Percentiles rank a stretch among this genome's conserved stretches.
Conservation (phyloP, 1,140 invertebrate species). For the Zaprionus gabonicus region DNA sequence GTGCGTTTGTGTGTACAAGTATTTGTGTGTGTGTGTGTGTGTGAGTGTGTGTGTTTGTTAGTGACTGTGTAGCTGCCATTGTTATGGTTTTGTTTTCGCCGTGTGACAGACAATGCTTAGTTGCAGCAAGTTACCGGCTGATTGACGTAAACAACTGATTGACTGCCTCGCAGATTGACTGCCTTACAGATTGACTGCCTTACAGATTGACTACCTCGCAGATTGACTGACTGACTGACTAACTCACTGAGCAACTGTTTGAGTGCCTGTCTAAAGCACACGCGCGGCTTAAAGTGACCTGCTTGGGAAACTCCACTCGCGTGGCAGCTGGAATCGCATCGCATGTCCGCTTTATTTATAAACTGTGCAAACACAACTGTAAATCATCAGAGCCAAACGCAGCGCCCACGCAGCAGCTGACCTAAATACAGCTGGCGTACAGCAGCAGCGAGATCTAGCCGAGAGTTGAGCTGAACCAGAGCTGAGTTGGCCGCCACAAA, state of each 20-base stretch:
- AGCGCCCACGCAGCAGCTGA: slow-evolving; percentile 38
- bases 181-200: slow-evolving; percentile 27
- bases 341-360: slow-evolving; percentile 80
- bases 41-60: slow-evolving; percentile 45
- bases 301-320: slow-evolving; percentile 54
- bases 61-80: slow-evolving; percentile 12
- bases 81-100: slow-evolving; percentile 48
- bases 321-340: slow-evolving; percentile 71
- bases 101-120: slow-evolving; percentile 48
- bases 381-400: slow-evolving; percentile 57
- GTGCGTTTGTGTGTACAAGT: slow-evolving; percentile 42
- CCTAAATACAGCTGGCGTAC: too few relatives aligned
- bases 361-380: slow-evolving; percentile 81
- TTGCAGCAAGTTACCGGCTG: slow-evolving; percentile 64
- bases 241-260: slow-evolving; percentile 43
- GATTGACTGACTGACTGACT: slow-evolving; percentile 60
- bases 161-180: slow-evolving; percentile 47
- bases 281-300: slow-evolving; percentile 22
- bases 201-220: slow-evolving; percentile 50
- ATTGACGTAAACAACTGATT: slow-evolving; percentile 45
- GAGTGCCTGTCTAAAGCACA: slow-evolving; percentile 38
- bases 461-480: not conserved
- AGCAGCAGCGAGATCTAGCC: not conserved
- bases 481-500: slow-evolving; percentile 60
- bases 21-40: slow-evolving; percentile 21